Evolutionary conservation across 2,888 invertebrate genomes (phyloP).

Genomic region (Melanostoma scalare): DNA sequence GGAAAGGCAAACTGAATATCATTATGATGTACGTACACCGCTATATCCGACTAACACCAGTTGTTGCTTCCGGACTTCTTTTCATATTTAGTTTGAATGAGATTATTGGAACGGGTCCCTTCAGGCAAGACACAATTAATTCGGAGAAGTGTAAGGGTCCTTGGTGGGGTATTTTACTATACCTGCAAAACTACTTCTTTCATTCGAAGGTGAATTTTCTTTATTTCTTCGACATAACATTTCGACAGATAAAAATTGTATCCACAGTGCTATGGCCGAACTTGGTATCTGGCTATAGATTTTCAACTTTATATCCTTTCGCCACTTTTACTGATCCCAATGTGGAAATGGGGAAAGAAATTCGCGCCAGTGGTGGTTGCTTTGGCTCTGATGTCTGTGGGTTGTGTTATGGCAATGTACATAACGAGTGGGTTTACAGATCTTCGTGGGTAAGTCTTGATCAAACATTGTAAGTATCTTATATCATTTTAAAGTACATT

Average conservation of each 20-base stretch:
- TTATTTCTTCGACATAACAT: not conserved
- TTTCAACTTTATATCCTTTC: constrained; percentile 84
- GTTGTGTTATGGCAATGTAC: constrained; percentile 54
- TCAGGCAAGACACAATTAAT: constrained; percentile 53
- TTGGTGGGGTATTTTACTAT: constrained; percentile 82
- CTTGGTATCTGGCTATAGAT: constrained; percentile 84
- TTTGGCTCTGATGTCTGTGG: constrained; percentile 59
- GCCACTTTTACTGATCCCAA: constrained; percentile 82
- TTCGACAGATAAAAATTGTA: too few species aligned
- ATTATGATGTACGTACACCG: constrained; percentile 78
- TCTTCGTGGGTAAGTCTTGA: constrained; percentile 31
- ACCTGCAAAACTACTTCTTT: constrained; percentile 81
- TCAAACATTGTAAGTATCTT: not conserved
- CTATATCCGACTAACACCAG: constrained; percentile 82
- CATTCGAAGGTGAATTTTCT: not conserved
- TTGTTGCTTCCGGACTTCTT: constrained; percentile 82
- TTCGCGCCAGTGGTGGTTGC: constrained; percentile 72
- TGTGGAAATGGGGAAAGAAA: constrained; percentile 79
- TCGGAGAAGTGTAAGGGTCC: constrained; percentile 76
- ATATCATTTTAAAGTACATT: not conserved
- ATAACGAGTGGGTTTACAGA: constrained; percentile 26
- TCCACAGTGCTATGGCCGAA: constrained; percentile 82
- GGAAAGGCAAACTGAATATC: constrained; percentile 75
- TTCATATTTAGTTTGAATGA: constrained; percentile 81
- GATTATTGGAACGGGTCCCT: constrained; percentile 82